phyloP scores from a whole-genome alignment of 1,140 invertebrate genomes.

The Saxidomus purpurata region DNA sequence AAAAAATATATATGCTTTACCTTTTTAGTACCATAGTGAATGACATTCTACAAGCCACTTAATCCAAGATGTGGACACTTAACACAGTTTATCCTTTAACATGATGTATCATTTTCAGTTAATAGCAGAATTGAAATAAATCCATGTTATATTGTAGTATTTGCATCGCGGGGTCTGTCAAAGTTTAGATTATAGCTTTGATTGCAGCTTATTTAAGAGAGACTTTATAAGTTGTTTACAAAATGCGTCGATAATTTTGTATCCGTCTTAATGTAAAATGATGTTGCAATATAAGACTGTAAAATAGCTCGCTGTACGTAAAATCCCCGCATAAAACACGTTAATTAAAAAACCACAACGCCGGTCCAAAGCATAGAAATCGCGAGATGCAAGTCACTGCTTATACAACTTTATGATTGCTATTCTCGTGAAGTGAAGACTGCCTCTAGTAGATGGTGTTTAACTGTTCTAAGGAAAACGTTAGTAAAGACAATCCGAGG shows the following conservation, averaged over 20 bases:
- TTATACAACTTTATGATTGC: too few species aligned
- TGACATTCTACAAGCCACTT: not conserved
- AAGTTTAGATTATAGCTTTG: not conserved
- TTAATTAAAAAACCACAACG: too few species aligned
- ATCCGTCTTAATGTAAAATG: not conserved
- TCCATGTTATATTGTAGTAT: constrained; percentile 9
- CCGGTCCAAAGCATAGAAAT: too few species aligned
- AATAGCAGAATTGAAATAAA: constrained; percentile 11
- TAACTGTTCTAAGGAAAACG: too few species aligned
- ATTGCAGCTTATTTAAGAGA: not conserved
- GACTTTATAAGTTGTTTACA: not conserved
- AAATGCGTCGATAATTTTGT: not conserved
- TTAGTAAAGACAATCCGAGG: too few species aligned
- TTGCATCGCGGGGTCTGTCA: not conserved
- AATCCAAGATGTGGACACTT: not conserved
- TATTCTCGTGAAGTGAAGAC: too few species aligned
- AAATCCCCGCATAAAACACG: not conserved
- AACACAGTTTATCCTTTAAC: constrained; percentile 8
- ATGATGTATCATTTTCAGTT: constrained; percentile 2
- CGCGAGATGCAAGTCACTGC: too few species aligned
- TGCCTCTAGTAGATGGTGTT: too few species aligned
- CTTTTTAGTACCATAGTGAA: not conserved
- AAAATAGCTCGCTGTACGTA: not conserved
- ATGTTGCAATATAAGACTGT: not conserved
- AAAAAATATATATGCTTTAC: not conserved